Percentiles rank a stretch among this genome's conserved stretches.
Conservation (phyloP, 2,888 invertebrate genomes). For the Campopleginae sp. region DNA sequence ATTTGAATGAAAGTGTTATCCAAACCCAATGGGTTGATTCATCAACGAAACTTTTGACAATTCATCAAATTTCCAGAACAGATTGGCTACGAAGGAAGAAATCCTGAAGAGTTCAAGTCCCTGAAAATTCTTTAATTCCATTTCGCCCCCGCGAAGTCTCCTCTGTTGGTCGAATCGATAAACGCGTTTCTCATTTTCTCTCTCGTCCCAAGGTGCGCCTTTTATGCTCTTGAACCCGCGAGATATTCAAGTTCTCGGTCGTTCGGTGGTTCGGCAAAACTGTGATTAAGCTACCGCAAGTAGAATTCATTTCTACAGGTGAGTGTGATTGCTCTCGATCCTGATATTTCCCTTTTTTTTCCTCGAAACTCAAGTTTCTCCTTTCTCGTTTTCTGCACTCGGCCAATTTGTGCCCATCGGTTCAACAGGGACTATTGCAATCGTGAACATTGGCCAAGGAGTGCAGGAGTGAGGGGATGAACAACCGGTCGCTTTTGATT, state of each 20-base stretch:
- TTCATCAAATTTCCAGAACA: not conserved
- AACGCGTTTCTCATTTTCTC: slow-evolving; percentile 18
- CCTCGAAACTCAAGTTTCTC: slow-evolving; percentile 5
- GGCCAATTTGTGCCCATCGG: slow-evolving; percentile 33
- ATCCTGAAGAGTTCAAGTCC: not conserved
- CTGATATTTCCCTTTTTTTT: not conserved
- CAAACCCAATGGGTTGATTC: not conserved
- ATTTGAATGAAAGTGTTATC: not conserved
- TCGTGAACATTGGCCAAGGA: slow-evolving; percentile 32
- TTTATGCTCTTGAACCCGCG: slow-evolving; percentile 26
- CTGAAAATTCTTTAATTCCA: slow-evolving; percentile 1
- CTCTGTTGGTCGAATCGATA: slow-evolving; percentile 11
- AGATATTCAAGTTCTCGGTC: slow-evolving; percentile 41
- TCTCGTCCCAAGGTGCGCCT: slow-evolving; percentile 38
- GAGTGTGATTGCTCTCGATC: slow-evolving; percentile 60
- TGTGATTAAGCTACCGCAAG: slow-evolving; percentile 57
- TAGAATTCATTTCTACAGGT: slow-evolving; percentile 71
- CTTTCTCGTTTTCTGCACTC: slow-evolving; percentile 10
- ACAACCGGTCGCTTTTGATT: slow-evolving; percentile 42
- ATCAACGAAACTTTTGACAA: not conserved
- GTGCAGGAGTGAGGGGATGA: not conserved
- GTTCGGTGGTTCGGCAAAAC: slow-evolving; percentile 58
- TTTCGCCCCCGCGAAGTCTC: not conserved
- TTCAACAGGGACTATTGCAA: slow-evolving; percentile 1
- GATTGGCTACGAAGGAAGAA: not conserved